Evolutionary conservation across 2,888 invertebrate species (phyloP), one percentile per base, ranked within the genome.

Genomic region (Trichopria drosophilae): DNA sequence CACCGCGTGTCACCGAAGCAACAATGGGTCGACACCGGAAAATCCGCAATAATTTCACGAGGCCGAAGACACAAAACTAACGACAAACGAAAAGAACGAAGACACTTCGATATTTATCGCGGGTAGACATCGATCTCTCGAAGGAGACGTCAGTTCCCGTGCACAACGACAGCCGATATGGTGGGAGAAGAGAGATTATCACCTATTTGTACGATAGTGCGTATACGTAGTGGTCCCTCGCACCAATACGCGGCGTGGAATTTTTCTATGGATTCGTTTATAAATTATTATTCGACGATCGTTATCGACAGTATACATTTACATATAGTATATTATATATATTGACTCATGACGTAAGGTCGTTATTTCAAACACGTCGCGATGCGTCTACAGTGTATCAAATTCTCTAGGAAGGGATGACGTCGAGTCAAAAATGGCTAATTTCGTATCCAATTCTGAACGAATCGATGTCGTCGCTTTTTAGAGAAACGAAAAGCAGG

Each of bases 171-270:
- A 24, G 24, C 10, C 24, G 24, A 10, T 24, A 7, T 24, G 10
- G 6, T 24, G 7, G 24, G 24, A 7, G 24, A 60, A 56, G 45
- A 50, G 57, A 58, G 61, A 57, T 57, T 57, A 61, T 47, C 62
- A 64, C 60, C 62, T 67, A 65, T 65, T 63, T 68, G 66, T 70
- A 55, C 43, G 40, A 69, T 68, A 68, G 63, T 62, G 61, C 61
- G 61, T 66, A 67, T 59, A 65, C 63, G 62, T 68, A 70, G 66
- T 63, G 62, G 63, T 64, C 64, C 62, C 62, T 64, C 64, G 62
- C 59, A 61, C 63, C 59, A 55, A 55, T 57, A 60, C 59, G 59
- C 61, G 59, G 61, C 64, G 62, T 65, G 59, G 57, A 58, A 64
- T 59, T 65, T 69, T 68, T 64, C 58, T 64, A 62, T 60, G 52